Evolutionary conservation across 2,113 vertebrate genomes (phyloP).

Genomic region (Lucifuga dentata): DNA sequence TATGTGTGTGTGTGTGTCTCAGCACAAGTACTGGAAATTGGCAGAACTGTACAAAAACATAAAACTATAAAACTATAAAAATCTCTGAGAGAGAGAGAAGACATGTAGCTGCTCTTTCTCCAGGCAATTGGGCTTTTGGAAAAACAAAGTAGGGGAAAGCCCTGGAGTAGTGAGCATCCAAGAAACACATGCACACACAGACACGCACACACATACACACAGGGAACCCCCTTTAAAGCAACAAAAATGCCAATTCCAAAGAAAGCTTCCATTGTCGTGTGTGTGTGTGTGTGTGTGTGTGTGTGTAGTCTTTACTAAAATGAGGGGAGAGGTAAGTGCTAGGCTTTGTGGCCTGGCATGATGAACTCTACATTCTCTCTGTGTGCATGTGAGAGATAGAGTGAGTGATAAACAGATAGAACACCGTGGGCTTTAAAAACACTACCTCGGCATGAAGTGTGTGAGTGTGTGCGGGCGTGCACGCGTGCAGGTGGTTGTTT

Average conservation of each 20-base stretch:
- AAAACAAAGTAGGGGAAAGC: constrained; percentile 80
- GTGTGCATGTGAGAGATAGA: constrained; percentile 15
- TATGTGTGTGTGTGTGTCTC: constrained; percentile 2
- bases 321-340: constrained; percentile 23
- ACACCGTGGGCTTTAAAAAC: constrained; percentile 47
- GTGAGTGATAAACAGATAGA: constrained; percentile 54
- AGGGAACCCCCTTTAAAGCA: constrained; percentile 72
- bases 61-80: constrained; percentile 56
- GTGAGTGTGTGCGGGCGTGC: too few relatives aligned
- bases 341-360: constrained; percentile 66
- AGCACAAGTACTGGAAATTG: constrained; percentile 39
- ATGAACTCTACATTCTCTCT: constrained; percentile 54
- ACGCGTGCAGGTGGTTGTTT: constrained; percentile 30
- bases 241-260: constrained; percentile 68
- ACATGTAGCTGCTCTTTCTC: constrained; percentile 43
- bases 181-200: constrained; percentile 64
- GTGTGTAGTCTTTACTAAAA: too few relatives aligned
- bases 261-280: constrained; percentile 72
- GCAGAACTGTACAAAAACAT: constrained; percentile 43
- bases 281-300: constrained; percentile 42
- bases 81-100: constrained; percentile 42
- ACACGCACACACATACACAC: constrained; percentile 8
- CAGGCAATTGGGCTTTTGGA: constrained; percentile 61
- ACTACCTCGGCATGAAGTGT: constrained; percentile 19
- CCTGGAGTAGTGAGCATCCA: constrained; percentile 61